Evolutionary conservation across 1,140 invertebrate genomes (phyloP).

Genomic region (Latrodectus geometricus): DNA sequence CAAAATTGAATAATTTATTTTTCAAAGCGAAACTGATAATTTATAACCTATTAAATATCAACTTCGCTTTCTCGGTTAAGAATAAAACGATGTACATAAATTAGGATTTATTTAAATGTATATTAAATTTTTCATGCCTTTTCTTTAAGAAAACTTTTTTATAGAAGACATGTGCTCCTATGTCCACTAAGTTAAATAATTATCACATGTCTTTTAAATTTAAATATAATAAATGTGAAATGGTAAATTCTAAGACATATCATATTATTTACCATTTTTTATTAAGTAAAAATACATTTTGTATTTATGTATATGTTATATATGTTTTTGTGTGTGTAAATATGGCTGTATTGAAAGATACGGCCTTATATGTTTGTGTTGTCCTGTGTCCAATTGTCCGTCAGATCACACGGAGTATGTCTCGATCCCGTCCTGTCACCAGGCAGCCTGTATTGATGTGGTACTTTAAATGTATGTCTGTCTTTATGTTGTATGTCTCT

Average conservation of each 20-base stretch:
- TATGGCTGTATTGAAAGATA: too few species aligned
- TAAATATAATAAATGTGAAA: neutral
- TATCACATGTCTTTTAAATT: neutral
- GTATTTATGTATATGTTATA: constrained; percentile 25
- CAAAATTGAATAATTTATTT: too few species aligned
- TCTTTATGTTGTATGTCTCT: neutral
- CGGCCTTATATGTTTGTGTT: constrained; percentile 65
- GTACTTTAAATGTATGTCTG: neutral
- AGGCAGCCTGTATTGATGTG: constrained; percentile 55
- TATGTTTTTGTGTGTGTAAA: constrained; percentile 64
- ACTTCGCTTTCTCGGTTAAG: too few species aligned
- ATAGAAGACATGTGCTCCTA: too few species aligned
- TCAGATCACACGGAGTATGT: constrained; percentile 63
- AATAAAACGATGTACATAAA: too few species aligned
- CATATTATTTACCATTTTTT: neutral
- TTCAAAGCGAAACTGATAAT: too few species aligned
- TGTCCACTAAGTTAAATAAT: neutral
- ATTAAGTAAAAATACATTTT: neutral
- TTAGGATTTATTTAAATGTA: too few species aligned
- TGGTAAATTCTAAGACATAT: neutral
- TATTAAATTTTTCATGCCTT: too few species aligned
- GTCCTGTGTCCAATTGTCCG: constrained; percentile 79
- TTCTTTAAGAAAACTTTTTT: too few species aligned
- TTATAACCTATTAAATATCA: too few species aligned
- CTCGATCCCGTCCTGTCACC: constrained; percentile 62